These are phyloP conservation scores for Pachyuromys duprasi DNA, from an alignment of 2,797 vertebrate species.

Conservation along the genomic window DNA sequence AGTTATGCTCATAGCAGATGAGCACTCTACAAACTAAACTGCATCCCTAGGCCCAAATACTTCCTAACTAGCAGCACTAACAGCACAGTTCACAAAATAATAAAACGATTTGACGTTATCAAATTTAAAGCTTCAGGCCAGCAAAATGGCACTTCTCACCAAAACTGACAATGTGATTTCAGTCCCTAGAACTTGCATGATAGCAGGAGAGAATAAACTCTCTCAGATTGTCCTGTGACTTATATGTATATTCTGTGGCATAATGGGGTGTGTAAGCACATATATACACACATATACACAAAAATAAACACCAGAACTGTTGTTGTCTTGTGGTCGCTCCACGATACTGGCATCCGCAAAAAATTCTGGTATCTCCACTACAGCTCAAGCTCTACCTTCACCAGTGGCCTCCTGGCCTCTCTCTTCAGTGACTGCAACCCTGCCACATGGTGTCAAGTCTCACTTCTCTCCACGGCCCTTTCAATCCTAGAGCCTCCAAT, in stretches of 20 bases:
- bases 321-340: too few species aligned
- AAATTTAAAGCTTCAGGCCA: constrained; percentile 8
- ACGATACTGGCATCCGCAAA: too few species aligned
- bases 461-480: too few species aligned
- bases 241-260: neutral
- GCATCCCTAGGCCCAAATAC: neutral
- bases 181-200: neutral
- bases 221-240: neutral
- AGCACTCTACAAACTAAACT: neutral
- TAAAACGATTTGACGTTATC: neutral
- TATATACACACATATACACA: neutral
- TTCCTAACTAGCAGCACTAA: neutral
- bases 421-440: too few species aligned
- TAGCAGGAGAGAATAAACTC: neutral
- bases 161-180: neutral
- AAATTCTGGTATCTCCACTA: too few species aligned
- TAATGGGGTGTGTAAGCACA: neutral
- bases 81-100: neutral
- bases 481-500: too few species aligned
- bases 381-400: too few species aligned
- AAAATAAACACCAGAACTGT: neutral
- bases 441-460: too few species aligned
- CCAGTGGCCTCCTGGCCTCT: too few species aligned
- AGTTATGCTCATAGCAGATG: too few species aligned
- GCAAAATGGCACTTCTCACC: neutral